Conservation (phyloP, 2,113 vertebrate genomes). For the Etheostoma spectabile region DNA sequence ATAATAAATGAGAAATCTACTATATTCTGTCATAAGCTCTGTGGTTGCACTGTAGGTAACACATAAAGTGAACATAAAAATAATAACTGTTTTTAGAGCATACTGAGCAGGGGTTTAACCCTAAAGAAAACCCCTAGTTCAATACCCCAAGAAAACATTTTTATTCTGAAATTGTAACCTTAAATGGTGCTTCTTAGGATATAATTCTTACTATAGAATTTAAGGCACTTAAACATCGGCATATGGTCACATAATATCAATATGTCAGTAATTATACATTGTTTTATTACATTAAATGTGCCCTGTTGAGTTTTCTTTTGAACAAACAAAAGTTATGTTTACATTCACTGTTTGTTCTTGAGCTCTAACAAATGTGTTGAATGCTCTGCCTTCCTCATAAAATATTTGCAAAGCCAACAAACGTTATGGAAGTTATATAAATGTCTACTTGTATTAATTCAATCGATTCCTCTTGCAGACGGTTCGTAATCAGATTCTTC, state of each 20-base stretch:
- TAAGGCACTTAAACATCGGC: background rate
- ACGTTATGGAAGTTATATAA: background rate
- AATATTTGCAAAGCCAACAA: background rate
- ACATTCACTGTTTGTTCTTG: background rate
- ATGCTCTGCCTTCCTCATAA: background rate
- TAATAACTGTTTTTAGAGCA: background rate
- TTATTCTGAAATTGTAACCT: background rate
- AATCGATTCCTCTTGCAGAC: slow-evolving; percentile 78
- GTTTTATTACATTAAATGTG: background rate
- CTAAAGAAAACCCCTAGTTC: background rate
- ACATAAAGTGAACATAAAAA: background rate
- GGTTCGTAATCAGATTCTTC: slow-evolving; percentile 92
- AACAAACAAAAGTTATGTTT: background rate
- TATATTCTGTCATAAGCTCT: background rate
- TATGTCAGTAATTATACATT: background rate
- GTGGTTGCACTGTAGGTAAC: background rate
- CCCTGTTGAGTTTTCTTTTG: background rate
- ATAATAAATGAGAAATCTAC: too few species aligned
- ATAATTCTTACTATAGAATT: background rate
- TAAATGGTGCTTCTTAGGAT: background rate
- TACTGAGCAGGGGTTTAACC: background rate
- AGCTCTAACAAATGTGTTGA: background rate
- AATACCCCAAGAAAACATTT: background rate
- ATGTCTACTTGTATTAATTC: background rate
- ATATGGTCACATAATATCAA: background rate